A percentile compares a stretch with the other conserved stretches of the same genome.
These are phyloP conservation scores for Melanotaenia boesemani DNA, from an alignment of 2,797 vertebrate genomes.

Conservation along the genomic window DNA sequence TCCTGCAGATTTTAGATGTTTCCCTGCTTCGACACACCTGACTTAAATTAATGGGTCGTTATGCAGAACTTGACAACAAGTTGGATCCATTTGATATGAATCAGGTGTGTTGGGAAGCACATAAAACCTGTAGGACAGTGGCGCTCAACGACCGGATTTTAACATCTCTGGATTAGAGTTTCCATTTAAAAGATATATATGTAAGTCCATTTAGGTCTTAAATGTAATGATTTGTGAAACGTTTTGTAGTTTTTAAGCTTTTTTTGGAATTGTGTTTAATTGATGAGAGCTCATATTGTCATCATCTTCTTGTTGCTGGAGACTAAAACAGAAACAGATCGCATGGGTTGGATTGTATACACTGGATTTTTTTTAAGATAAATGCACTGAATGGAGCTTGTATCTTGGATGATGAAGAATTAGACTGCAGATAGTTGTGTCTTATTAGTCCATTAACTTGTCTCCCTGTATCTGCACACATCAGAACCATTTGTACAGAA, in stretches of 20 bases:
- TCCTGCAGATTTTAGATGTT: too few relatives aligned
- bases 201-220: too few relatives aligned
- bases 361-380: neutral
- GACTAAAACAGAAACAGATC: slow-evolving; percentile 2
- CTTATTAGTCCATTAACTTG: slow-evolving; percentile 28
- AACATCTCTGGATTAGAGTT: neutral
- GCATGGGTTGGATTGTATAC: neutral
- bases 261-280: neutral
- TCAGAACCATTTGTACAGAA: slow-evolving; percentile 25
- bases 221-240: neutral
- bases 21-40: too few relatives aligned
- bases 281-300: neutral
- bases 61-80: too few relatives aligned
- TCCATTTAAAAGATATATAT: neutral
- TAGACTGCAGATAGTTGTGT: neutral
- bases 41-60: too few relatives aligned
- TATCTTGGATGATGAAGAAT: slow-evolving; percentile 2
- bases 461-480: slow-evolving; percentile 32
- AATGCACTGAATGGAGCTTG: neutral
- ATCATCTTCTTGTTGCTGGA: slow-evolving; percentile 29
- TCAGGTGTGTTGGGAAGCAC: neutral
- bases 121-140: neutral
- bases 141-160: neutral
- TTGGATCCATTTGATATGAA: neutral
- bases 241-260: neutral